These are phyloP conservation scores for Lepidotrigona ventralis DNA, from an alignment of 1,140 invertebrate genomes.

Conservation along the genomic window DNA sequence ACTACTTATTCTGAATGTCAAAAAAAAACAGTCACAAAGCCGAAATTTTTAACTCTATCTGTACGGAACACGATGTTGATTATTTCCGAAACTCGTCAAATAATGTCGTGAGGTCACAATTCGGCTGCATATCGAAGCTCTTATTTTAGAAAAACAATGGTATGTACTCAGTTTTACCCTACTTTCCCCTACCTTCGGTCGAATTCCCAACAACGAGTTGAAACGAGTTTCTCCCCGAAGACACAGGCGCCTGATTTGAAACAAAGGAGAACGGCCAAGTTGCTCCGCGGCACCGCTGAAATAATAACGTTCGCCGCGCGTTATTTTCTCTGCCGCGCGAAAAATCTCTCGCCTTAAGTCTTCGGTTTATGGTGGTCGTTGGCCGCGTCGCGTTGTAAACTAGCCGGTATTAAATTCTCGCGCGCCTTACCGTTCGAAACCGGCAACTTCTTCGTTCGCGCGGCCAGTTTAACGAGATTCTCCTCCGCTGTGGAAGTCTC, in stretches of 20 bases:
- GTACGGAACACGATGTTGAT: too few relatives aligned
- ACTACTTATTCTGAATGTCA: too few relatives aligned
- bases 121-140: too few relatives aligned
- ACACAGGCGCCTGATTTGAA: background rate
- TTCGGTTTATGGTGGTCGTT: conserved; percentile 56
- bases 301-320: conserved; percentile 26
- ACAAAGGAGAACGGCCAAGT: background rate
- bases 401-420: conserved; percentile 45
- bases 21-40: too few relatives aligned
- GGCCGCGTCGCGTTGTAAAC: conserved; percentile 47
- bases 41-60: too few relatives aligned
- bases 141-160: too few relatives aligned
- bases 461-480: conserved; percentile 49
- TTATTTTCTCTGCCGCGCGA: conserved; percentile 34
- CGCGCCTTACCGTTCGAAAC: conserved; percentile 27
- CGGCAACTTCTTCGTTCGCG: conserved; percentile 15
- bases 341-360: conserved; percentile 50
- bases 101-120: too few relatives aligned
- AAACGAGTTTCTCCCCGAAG: background rate
- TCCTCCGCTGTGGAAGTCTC: background rate
- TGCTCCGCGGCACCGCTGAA: conserved; percentile 10
- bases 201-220: too few relatives aligned
- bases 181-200: too few relatives aligned
- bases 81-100: too few relatives aligned
- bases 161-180: too few relatives aligned